Evolutionary conservation across 2,113 vertebrate species (phyloP).

Genomic region (Noctilio leporinus): DNA sequence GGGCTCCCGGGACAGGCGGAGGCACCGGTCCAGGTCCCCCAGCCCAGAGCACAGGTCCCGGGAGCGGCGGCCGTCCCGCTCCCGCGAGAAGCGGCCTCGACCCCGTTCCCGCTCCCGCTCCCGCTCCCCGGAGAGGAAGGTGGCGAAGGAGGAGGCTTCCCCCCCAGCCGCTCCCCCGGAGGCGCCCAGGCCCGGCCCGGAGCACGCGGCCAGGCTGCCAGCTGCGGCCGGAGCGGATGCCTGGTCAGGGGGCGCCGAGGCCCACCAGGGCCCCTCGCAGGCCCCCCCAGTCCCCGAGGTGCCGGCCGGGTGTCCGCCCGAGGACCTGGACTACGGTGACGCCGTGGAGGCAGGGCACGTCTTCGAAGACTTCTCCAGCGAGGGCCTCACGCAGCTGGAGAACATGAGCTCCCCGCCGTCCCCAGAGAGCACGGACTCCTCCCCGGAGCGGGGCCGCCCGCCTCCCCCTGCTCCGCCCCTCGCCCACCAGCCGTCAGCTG

Average conservation of each 20-base stretch:
- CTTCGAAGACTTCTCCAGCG: slow-evolving; percentile 58
- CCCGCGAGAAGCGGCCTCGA: slow-evolving; percentile 76
- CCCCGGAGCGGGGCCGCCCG: slow-evolving; percentile 30
- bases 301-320: background rate
- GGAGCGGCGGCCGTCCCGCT: slow-evolving; percentile 73
- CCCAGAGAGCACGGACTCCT: slow-evolving; percentile 58
- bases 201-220: fast-evolving
- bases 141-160: slow-evolving; percentile 21
- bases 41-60: slow-evolving; percentile 62
- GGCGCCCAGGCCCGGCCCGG: background rate
- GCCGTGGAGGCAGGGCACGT: slow-evolving; percentile 52
- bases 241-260: fast-evolving
- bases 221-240: fast-evolving
- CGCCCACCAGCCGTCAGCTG: fast-evolving
- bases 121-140: slow-evolving; percentile 82
- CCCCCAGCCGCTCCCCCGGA: background rate
- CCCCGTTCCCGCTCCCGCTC: slow-evolving; percentile 76
- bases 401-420: slow-evolving; percentile 66
- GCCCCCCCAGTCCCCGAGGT: background rate
- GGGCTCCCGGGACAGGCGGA: slow-evolving; percentile 80
- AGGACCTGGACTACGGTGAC: slow-evolving; percentile 65
- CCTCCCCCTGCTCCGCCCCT: fast-evolving
- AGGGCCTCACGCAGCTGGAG: slow-evolving; percentile 59
- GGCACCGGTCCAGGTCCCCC: slow-evolving; percentile 66
- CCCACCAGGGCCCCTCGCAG: fast-evolving